Base-by-base conservation (phyloP, 2,888 invertebrate species). In the Halictus ligatus region DNA sequence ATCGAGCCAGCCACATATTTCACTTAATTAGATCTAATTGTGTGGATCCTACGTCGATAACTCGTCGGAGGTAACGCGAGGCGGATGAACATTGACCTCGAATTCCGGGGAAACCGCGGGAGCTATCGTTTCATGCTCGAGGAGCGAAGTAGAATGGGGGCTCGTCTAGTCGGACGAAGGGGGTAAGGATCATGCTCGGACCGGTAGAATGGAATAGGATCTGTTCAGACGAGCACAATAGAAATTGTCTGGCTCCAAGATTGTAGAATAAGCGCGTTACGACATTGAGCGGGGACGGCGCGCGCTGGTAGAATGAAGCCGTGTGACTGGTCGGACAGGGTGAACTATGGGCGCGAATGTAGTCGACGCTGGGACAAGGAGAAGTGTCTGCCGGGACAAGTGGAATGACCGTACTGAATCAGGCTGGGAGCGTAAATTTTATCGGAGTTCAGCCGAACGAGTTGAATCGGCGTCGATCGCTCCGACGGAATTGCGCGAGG, bases 181-280 rank as follows among this genome's bases (percentile, higher is more conserved):
- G 12, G 25, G 25, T 13, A 35, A 35, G 35, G 35, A 35, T 67
- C 67, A 18, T 67, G 10, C 35, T 18, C 8, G 35, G 35, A 8
- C 67, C 35, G 35, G 18, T 35, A 35, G 67, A 67, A 67, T 35
- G 35, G 25, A 29, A 29, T 18, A 64, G 29, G 67, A 67, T 67
- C 67, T 29, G 35, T 8, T 35, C 18, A 3, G 18, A 18, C 7
- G 8, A 67, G 18, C 1, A 67, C 29, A 67, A 67, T 35, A 35
- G 67, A 67, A 67, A 67, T 67, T 29, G 67, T 29, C 67, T 15
- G 67, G 67, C 29, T 67, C 15, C 35, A 18, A 35, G 67, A 15
- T 18, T 15, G 67, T 67, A 67, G 67, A 67, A 67, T 67, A 67
- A 67, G 67, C 67, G 35, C 67, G 67, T 35, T 35, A 67, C 35